Base-by-base conservation (phyloP, 2,113 vertebrate genomes). In the Vidua macroura region DNA sequence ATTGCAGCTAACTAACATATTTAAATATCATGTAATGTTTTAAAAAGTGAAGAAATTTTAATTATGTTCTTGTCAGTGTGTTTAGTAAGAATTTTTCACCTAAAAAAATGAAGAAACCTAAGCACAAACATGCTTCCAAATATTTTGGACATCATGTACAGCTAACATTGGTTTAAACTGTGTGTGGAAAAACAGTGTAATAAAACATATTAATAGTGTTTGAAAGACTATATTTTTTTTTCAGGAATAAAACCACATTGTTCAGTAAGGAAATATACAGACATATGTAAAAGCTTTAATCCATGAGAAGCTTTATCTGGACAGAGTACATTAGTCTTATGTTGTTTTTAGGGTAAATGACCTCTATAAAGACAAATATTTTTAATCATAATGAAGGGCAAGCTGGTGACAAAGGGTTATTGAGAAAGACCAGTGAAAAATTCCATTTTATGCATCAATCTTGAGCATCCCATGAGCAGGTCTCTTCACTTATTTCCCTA, bases 251-350 rank as follows among this genome's bases (percentile, higher is more conserved):
- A 93, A 76, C 18, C 80, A 87, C 79, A 86, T 75, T 92, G 25
- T 89, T 96, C 74, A 63, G 22, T 80, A 93, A 86, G 73, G 80
- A 96, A 97, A 96, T 81, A 89, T 53, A 63, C 66, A 93, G 79
- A 94, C 49, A 83, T 93, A 94, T 94, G 96, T 95, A 96, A 96
- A 97, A 95, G 59, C 70, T 88, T 95, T 92, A 96, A 92, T 97
- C 96, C 91, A 76, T 90, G 82, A 96, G 97, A 96, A 95, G 80
- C 80, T 93, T 94, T 56, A 95, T 94, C 58, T 86, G 74, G 58
- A 86, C 58, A 83, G 90, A 89, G 23, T 63, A 90, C 64, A 94
- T 96, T 96, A 96, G 63, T 91, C 51, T 92, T 95, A 93, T 92
- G 70, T 90, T 92, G 33, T 94, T 95, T 96, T 89, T 92, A 95